Percentiles rank a stretch among this genome's conserved stretches.
phyloP scores from a whole-genome alignment of 1,140 invertebrate genomes.

The Brachionus rotundiformis region DNA sequence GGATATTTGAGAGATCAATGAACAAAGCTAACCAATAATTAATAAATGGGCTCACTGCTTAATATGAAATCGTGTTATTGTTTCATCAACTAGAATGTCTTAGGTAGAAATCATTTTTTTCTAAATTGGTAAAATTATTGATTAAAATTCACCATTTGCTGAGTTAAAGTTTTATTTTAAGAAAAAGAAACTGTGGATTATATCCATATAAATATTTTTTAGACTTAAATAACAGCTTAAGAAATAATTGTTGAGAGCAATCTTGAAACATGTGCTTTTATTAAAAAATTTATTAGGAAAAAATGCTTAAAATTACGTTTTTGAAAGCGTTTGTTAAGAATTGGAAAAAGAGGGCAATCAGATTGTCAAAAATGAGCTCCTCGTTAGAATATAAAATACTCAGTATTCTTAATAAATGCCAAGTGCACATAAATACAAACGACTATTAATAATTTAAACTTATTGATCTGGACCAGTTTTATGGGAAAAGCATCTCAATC shows the following conservation, averaged over 20 bases:
- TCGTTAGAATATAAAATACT: neutral
- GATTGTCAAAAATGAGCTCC: neutral
- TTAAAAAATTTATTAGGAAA: neutral
- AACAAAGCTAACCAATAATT: neutral
- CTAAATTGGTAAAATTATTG: neutral
- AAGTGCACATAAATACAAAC: too few species aligned
- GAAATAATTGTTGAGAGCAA: neutral
- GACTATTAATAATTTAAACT: neutral
- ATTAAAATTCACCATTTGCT: neutral
- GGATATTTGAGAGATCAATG: neutral
- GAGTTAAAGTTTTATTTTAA: neutral
- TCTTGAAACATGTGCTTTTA: slow-evolving; percentile 23
- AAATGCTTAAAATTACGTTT: slow-evolving; percentile 44
- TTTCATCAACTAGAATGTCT: neutral
- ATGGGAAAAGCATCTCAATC: neutral
- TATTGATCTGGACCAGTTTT: neutral
- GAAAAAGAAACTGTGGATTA: too few species aligned
- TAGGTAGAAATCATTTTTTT: slow-evolving; percentile 38
- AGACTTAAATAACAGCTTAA: neutral
- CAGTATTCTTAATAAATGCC: too few species aligned
- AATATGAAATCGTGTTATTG: neutral
- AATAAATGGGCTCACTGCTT: neutral
- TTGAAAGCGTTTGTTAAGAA: slow-evolving; percentile 29
- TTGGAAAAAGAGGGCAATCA: neutral
- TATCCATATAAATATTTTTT: too few species aligned